Percentiles rank a stretch among this genome's conserved stretches.
Conservation (phyloP, 2,113 vertebrate species). For the Eidolon helvum region DNA sequence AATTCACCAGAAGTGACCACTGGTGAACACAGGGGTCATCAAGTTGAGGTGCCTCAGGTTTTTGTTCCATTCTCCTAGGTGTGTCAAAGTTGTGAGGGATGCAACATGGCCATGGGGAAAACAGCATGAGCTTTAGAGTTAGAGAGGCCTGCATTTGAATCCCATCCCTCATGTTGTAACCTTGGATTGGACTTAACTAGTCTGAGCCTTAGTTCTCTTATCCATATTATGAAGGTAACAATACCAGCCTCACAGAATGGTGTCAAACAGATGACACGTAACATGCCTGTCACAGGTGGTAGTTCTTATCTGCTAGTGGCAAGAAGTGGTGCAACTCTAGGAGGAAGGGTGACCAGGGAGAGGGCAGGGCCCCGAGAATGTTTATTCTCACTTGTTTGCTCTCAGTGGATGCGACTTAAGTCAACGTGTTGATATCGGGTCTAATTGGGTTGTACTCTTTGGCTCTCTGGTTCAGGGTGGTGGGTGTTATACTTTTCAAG, state of each 20-base stretch:
- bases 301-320: accelerated
- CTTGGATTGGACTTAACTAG: neutral
- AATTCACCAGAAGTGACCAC: neutral
- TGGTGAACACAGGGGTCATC: neutral
- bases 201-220: neutral
- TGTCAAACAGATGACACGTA: neutral
- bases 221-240: neutral
- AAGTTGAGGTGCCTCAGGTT: neutral
- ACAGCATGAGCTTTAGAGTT: neutral
- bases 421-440: neutral
- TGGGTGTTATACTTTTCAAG: neutral
- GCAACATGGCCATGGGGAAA: too few relatives aligned
- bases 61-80: neutral
- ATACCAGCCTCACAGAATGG: neutral
- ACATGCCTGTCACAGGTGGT: neutral
- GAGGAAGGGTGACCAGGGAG: neutral
- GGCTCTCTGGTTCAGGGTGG: neutral
- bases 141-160: neutral
- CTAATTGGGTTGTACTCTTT: neutral
- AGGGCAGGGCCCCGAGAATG: neutral
- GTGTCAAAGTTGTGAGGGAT: neutral
- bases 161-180: neutral
- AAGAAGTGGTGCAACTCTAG: neutral
- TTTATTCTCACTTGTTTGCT: neutral
- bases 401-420: neutral